phyloP scores from a whole-genome alignment of 2,797 vertebrate species.

The Pteropus rufus region DNA sequence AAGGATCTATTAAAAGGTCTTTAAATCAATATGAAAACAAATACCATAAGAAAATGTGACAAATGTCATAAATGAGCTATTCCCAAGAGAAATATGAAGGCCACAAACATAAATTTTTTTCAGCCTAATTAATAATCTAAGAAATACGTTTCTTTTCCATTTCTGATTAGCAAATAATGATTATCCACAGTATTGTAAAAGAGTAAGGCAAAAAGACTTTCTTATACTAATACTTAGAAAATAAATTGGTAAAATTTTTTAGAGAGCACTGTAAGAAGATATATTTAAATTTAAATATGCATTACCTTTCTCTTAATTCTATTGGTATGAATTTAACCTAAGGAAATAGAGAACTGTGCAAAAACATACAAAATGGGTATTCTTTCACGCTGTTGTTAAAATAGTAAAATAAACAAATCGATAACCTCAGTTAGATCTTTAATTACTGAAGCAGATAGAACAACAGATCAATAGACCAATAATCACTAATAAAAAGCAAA shows the following conservation, averaged over 20 bases:
- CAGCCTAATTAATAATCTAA: background rate
- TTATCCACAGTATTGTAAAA: background rate
- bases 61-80: background rate
- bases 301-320: slow-evolving; percentile 7
- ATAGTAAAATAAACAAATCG: slow-evolving; percentile 6
- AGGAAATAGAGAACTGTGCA: background rate
- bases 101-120: background rate
- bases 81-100: background rate
- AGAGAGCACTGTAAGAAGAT: background rate
- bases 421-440: background rate
- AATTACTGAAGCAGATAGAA: background rate
- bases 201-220: background rate
- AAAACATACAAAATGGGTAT: background rate
- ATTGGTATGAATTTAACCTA: background rate
- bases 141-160: background rate
- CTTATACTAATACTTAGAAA: background rate
- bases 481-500: background rate
- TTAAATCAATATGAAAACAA: slow-evolving; percentile 2
- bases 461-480: background rate
- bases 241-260: slow-evolving; percentile 34
- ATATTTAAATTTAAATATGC: background rate
- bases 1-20: background rate
- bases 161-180: background rate
- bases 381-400: slow-evolving; percentile 15
- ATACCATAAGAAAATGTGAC: background rate